Evolutionary conservation across 2,113 vertebrate species (phyloP), one percentile per base, ranked within the genome.

Genomic region (Phodopus roborovskii): DNA sequence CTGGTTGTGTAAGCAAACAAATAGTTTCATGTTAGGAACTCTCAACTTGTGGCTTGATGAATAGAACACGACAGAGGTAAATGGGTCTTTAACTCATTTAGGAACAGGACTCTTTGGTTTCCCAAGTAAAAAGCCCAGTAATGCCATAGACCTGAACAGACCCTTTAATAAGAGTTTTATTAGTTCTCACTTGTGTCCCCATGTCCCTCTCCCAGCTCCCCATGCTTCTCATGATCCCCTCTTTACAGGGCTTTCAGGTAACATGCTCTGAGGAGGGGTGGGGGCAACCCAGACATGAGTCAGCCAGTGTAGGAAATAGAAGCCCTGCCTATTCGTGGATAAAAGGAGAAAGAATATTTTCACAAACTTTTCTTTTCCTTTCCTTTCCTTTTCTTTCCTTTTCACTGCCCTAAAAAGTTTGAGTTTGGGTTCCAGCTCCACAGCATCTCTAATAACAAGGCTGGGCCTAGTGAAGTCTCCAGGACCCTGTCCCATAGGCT

Each of bases 1-100:
- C 99, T 99, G 99, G 99, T 99, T 99, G 99, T 99, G 99, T 99
- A 99, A 99, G 99, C 99, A 99, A 99, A 99, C 99, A 99, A 99
- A 99, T 99, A 99, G 99, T 99, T 98, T 99, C 98, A 98, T 99
- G 99, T 99, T 99, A 99, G 99, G 98, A 98, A 98, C 99, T 98
- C 98, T 98, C 98, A 98, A 99, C 99, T 99, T 99, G 99, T 98
- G 99, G 98, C 99, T 99, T 99, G 99, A 99, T 99, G 99, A 99
- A 99, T 99, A 99, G 99, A 99, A 99, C 98, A 98, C 98, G 99
- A 99, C 99, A 99, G 99, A 99, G 98, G 99, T 99, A 99, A 99
- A 99, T 99, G 99, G 99, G 98, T 99, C 99, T 99, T 99, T 99
- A 99, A 99, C 99, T 99, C 99, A 99, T 99, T 99, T 99, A 98